Evolutionary conservation across 2,113 vertebrate genomes (phyloP), one percentile per base, ranked within the genome.

Genomic region (Thalassarche chlororhynchos): DNA sequence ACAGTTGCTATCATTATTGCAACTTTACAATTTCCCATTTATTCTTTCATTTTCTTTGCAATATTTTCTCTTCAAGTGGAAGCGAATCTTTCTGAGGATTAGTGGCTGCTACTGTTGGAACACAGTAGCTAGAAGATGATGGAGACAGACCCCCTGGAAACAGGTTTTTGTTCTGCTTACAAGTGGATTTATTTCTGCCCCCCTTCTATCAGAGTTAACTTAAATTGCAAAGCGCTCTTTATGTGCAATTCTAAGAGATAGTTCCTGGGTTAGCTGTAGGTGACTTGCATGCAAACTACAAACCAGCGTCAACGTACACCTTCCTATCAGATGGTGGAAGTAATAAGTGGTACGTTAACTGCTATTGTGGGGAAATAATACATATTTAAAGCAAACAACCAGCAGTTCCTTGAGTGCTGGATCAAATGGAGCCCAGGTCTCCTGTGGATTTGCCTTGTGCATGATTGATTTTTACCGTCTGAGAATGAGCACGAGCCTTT

Each of bases 321-420:
- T 76, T 93, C 65, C 77, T 82, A 8, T 84, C 32, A 38, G 89
- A 62, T 49, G 34, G 52, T 32, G 55, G 61, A 40, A 85, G 66
- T 87, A 93, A 21, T 90, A 61, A 84, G 49, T 20, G 36, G 13
- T 87, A 18, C 0, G 7, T 85, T 95, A 96, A 93, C 74, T 83
- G 54, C 74, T 72, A 3, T 69, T 72, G 78, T 89, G 70, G 44
- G 74, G 71, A 89, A 95, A 72, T 87, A 87, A 89, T 93, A 85
- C 29, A 28, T 89, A 72, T 91, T 91, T 94, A 83, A 95, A 79
- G 78, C 70, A 94, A 97, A 83, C 77, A 91, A 14, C 38, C 87
- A 84, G 77, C 89, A 79, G 44, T 78, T 87, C 36, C 47, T 69
- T 82, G 61, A 80, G 75, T 3, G 1, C 36, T 85, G 54, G 87